phyloP scores from a whole-genome alignment of 2,797 vertebrate species.

The Crenichthys baileyi region DNA sequence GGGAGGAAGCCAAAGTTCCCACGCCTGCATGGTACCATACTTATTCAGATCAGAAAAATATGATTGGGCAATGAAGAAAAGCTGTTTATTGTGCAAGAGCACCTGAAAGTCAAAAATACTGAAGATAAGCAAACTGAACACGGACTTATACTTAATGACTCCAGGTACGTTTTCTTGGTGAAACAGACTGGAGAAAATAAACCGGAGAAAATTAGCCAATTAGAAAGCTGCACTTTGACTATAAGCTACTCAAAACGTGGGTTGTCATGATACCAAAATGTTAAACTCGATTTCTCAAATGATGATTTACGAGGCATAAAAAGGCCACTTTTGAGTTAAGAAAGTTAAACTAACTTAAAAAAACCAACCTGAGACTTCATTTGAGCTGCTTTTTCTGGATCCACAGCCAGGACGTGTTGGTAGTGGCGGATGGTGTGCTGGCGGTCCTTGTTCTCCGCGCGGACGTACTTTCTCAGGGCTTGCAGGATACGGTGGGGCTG shows the following conservation, averaged over 20 bases:
- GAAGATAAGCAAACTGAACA: not conserved
- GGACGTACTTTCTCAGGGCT: constrained; percentile 91
- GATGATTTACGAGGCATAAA: not conserved
- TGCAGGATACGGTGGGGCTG: constrained; percentile 96
- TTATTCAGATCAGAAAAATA: too few relatives aligned
- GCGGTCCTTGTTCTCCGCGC: constrained; percentile 96
- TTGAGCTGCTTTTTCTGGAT: constrained; percentile 96
- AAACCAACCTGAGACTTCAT: constrained; percentile 95
- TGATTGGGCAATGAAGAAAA: too few relatives aligned
- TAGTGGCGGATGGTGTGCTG: constrained; percentile 97
- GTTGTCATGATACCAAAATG: too few relatives aligned
- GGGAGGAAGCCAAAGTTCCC: too few relatives aligned
- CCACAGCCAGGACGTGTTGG: constrained; percentile 95
- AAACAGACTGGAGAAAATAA: too few relatives aligned
- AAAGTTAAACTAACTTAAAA: not conserved
- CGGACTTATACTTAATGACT: too few relatives aligned
- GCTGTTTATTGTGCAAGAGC: not conserved
- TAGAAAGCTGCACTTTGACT: too few relatives aligned
- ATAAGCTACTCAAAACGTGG: too few relatives aligned
- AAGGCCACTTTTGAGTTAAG: not conserved
- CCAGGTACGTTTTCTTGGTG: too few relatives aligned
- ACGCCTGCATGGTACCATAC: too few relatives aligned
- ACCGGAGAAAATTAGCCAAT: too few relatives aligned
- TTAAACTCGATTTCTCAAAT: not conserved
- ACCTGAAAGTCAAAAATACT: constrained; percentile 1